Evolutionary conservation across 2,888 invertebrate species (phyloP).

Genomic region (Galerucella nymphaeae): DNA sequence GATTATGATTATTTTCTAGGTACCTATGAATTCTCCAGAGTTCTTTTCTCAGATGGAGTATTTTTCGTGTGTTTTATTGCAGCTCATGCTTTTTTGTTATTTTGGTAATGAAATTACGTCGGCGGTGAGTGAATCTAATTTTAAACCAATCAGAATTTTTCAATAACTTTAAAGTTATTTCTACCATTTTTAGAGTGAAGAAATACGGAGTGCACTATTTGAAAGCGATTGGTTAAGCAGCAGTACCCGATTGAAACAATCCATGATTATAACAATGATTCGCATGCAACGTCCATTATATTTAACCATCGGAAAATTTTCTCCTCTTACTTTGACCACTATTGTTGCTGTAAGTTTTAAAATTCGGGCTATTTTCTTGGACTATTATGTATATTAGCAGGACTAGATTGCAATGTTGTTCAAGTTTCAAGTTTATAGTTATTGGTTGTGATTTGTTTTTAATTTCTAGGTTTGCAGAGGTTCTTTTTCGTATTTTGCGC

Average conservation of each 20-base stretch:
- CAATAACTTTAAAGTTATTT: no score
- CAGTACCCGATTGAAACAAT: conserved; percentile 47
- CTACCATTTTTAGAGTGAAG: conserved; percentile 41
- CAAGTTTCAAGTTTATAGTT: background rate
- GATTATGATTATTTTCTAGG: conserved; percentile 42
- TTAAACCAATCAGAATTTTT: no score
- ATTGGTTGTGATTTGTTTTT: conserved; percentile 7
- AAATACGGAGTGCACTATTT: conserved; percentile 42
- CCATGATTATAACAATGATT: conserved; percentile 49
- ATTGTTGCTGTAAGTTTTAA: conserved; percentile 46
- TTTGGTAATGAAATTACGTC: conserved; percentile 52
- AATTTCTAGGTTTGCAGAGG: conserved; percentile 48
- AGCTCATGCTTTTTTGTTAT: conserved; percentile 49
- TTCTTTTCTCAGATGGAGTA: conserved; percentile 51
- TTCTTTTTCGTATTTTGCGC: conserved; percentile 48
- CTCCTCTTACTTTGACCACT: conserved; percentile 47
- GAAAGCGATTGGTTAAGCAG: conserved; percentile 47
- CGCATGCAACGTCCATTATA: conserved; percentile 48
- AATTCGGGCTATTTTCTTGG: no score
- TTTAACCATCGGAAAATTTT: conserved; percentile 53
- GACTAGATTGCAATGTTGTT: no score
- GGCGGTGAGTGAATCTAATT: conserved; percentile 48
- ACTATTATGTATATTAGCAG: no score
- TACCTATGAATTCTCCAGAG: conserved; percentile 46
- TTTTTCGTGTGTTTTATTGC: conserved; percentile 47